These are phyloP conservation scores for Lingula anatina DNA, from an alignment of 2,888 invertebrate genomes.

Conservation along the genomic window DNA sequence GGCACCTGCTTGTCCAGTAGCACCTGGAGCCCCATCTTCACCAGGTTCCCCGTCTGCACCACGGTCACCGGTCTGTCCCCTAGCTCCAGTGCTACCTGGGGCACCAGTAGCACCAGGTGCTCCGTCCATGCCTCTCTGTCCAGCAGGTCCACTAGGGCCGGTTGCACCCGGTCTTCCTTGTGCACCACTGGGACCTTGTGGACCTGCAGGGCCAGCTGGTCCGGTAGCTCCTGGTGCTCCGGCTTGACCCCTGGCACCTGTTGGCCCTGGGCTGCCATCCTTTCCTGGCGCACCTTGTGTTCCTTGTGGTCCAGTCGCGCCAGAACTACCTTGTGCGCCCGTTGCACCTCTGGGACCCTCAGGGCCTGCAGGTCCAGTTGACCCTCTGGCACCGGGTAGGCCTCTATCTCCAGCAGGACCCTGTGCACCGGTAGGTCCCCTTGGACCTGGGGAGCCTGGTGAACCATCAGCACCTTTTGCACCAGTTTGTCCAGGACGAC, in stretches of 20 bases:
- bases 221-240: neutral
- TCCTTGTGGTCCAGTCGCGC: neutral
- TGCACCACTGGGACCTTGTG: neutral
- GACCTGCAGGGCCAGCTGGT: neutral
- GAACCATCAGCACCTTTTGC: conserved; percentile 4
- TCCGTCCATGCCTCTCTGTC: neutral
- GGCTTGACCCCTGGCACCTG: neutral
- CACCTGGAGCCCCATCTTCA: neutral
- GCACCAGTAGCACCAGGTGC: neutral
- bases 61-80: neutral
- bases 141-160: neutral
- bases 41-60: neutral
- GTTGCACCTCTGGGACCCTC: conserved; percentile 9
- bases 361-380: conserved; percentile 6
- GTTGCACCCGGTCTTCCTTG: neutral
- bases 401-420: conserved; percentile 7
- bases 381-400: conserved; percentile 1
- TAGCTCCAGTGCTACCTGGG: neutral
- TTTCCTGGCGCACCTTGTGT: neutral
- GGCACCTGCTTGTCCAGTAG: neutral
- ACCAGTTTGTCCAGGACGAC: neutral
- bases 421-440: conserved; percentile 6
- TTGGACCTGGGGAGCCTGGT: conserved; percentile 9
- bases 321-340: conserved; percentile 1
- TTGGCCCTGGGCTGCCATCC: neutral